Evolutionary conservation across 2,888 invertebrate species (phyloP).

Genomic region (Acanthococcus lagerstroemiae): DNA sequence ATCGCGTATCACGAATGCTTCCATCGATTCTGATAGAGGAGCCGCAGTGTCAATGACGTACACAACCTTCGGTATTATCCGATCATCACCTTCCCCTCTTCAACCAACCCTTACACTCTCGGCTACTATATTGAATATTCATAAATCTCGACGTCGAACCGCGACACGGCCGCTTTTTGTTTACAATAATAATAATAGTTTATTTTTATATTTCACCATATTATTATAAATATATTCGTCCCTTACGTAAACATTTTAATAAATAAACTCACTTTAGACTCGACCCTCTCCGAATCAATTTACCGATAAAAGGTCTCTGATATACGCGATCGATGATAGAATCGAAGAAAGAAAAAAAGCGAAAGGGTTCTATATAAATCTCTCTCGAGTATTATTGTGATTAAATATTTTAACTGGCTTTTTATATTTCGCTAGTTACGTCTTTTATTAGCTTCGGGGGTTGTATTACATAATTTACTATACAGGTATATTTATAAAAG

Average conservation of each 20-base stretch:
- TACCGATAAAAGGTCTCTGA: conserved; percentile 9
- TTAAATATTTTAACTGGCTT: conserved; percentile 16
- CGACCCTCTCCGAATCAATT: conserved; percentile 5
- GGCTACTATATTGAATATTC: not conserved
- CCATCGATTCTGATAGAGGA: no score
- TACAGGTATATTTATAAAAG: not conserved
- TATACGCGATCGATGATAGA: conserved; percentile 8
- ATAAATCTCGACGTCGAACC: not conserved
- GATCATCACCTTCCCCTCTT: no score
- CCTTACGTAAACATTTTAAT: not conserved
- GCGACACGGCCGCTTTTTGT: not conserved
- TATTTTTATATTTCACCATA: not conserved
- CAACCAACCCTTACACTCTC: no score
- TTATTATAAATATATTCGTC: not conserved
- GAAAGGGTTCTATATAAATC: conserved; percentile 15
- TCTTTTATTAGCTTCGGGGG: not conserved
- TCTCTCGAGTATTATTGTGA: conserved; percentile 14
- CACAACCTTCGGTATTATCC: no score
- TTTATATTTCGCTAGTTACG: conserved; percentile 4
- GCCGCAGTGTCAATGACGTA: no score
- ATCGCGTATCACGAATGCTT: no score
- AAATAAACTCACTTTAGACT: not conserved
- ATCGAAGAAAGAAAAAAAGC: not conserved
- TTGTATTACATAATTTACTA: conserved; percentile 6
- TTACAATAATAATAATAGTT: not conserved